phyloP scores from a whole-genome alignment of 2,113 vertebrate species.

The Todiramphus chloris region DNA sequence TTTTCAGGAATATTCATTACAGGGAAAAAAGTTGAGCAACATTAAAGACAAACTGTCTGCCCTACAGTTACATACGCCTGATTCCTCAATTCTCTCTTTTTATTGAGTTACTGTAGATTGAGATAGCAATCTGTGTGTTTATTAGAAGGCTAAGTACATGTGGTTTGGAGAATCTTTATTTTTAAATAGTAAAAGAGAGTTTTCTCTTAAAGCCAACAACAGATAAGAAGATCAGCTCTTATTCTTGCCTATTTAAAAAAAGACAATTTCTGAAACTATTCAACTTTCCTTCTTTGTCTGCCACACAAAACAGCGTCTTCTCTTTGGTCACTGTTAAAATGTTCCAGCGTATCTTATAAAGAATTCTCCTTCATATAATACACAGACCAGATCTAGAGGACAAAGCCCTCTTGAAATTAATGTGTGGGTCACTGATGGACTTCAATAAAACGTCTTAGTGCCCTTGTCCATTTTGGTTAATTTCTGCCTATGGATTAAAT shows the following conservation, averaged over 20 bases:
- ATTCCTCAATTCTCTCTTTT: neutral
- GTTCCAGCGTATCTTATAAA: neutral
- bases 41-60: neutral
- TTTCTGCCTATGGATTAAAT: neutral
- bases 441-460: neutral
- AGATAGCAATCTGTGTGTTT: neutral
- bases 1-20: slow-evolving; percentile 46
- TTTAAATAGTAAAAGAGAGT: neutral
- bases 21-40: neutral
- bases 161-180: neutral
- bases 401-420: neutral
- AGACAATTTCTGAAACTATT: neutral
- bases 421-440: neutral
- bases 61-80: neutral
- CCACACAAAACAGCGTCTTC: neutral
- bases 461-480: neutral
- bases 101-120: neutral
- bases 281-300: neutral
- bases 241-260: neutral
- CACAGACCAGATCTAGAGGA: neutral
- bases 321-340: neutral
- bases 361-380: neutral
- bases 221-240: neutral
- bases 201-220: neutral
- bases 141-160: neutral